These are phyloP conservation scores for Oreochromis tanganicae DNA, from an alignment of 2,113 vertebrate genomes.

Conservation along the genomic window DNA sequence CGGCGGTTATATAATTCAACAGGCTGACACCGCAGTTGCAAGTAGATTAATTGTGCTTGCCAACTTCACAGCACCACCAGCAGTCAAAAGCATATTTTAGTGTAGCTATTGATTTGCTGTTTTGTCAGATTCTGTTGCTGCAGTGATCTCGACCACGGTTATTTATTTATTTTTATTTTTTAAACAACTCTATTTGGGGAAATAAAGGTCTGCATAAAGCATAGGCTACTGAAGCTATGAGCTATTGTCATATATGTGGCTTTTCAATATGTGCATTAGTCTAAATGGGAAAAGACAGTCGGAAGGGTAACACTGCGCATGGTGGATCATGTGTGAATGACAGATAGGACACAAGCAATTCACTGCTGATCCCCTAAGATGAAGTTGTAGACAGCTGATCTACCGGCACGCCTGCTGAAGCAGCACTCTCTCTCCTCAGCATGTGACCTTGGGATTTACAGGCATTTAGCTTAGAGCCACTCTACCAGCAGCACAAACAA, in stretches of 20 bases:
- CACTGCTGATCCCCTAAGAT: not conserved
- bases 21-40: not conserved
- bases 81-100: not conserved
- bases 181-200: not conserved
- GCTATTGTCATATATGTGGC: not conserved
- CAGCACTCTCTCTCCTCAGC: conserved; percentile 10
- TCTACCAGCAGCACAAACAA: not conserved
- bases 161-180: not conserved
- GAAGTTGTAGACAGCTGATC: conserved; percentile 21
- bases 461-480: conserved; percentile 16
- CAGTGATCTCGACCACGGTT: not conserved
- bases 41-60: not conserved
- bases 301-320: not conserved
- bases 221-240: not conserved
- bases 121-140: not conserved
- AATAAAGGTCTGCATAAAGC: not conserved
- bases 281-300: not conserved
- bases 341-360: not conserved
- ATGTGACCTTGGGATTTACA: conserved; percentile 49
- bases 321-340: not conserved
- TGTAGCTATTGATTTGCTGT: not conserved
- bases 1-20: not conserved
- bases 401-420: conserved; percentile 30
- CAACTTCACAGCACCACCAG: not conserved
- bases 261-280: not conserved